Conservation (phyloP, 2,888 invertebrate species). For the Pterobdella sp. region DNA sequence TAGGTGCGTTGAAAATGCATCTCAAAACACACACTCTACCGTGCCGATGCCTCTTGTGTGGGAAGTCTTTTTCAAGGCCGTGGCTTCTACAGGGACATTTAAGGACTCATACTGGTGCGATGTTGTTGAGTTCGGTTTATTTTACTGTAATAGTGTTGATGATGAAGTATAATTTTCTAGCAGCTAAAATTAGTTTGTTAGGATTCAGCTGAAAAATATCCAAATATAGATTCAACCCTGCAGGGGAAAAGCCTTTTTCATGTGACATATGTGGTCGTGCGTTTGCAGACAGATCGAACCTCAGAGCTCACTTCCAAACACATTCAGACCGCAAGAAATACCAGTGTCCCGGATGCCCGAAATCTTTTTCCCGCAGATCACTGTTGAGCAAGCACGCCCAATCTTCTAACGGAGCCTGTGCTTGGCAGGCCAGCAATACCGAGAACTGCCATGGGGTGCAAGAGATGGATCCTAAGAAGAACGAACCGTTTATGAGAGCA, state of each 20-base stretch:
- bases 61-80: constrained; percentile 91
- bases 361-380: constrained; percentile 95
- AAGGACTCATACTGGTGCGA: constrained; percentile 86
- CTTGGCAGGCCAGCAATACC: not conserved
- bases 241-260: constrained; percentile 82
- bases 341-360: constrained; percentile 80
- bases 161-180: no score
- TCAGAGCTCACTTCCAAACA: constrained; percentile 90
- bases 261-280: constrained; percentile 89
- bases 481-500: not conserved
- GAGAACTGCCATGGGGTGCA: not conserved
- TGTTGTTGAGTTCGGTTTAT: no score
- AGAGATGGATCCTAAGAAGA: not conserved
- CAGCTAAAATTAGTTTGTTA: no score
- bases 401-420: constrained; percentile 9
- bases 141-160: no score
- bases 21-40: constrained; percentile 93
- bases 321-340: constrained; percentile 96
- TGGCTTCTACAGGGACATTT: constrained; percentile 96
- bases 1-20: constrained; percentile 96
- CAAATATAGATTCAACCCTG: no score
- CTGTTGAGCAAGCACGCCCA: constrained; percentile 83
- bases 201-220: no score
- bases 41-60: constrained; percentile 89
- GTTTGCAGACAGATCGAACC: constrained; percentile 90